phyloP scores from a whole-genome alignment of 2,113 vertebrate genomes.

The Spermophilus dauricus region DNA sequence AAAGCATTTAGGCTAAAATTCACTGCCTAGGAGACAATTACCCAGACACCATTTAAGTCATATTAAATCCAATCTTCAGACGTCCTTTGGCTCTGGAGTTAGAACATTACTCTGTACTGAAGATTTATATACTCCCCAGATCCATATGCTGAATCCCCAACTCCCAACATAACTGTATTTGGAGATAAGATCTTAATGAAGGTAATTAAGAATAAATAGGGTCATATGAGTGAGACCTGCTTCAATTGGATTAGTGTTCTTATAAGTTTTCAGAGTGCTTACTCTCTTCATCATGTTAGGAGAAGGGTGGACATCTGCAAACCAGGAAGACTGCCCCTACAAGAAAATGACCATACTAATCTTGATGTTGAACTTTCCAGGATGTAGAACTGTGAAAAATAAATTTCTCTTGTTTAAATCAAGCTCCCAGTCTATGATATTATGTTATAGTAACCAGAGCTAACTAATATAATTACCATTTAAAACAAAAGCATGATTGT shows the following conservation, averaged over 20 bases:
- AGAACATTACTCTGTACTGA: not conserved
- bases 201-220: not conserved
- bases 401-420: not conserved
- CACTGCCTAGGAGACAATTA: not conserved
- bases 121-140: not conserved
- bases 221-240: not conserved
- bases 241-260: not conserved
- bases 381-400: not conserved
- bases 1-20: not conserved
- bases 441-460: not conserved
- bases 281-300: not conserved
- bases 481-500: conserved; percentile 15
- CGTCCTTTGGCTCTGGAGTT: not conserved
- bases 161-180: not conserved
- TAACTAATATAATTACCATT: not conserved
- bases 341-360: not conserved
- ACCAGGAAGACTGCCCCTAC: not conserved
- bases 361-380: not conserved
- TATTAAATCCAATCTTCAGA: not conserved
- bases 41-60: not conserved
- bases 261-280: not conserved
- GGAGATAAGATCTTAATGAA: not conserved
- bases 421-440: not conserved
- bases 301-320: not conserved
- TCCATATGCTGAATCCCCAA: not conserved